Evolutionary conservation across 2,888 invertebrate genomes (phyloP).

Genomic region (Apamea sordens): DNA sequence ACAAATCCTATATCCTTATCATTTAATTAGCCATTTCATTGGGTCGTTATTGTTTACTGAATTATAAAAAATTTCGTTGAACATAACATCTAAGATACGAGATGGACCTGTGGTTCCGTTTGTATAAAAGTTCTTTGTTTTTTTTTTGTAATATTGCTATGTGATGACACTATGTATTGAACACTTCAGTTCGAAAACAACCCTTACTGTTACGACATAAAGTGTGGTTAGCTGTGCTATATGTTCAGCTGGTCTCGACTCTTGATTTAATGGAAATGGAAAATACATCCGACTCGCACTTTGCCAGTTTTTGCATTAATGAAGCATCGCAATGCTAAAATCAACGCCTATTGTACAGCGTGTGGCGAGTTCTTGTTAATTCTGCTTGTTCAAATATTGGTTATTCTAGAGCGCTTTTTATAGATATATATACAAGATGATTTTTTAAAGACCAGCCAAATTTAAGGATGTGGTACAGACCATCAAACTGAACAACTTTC

Average conservation of each 20-base stretch:
- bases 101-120: neutral
- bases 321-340: neutral
- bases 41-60: conserved; percentile 26
- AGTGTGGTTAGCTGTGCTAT: neutral
- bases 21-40: conserved; percentile 15
- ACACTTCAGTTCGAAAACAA: neutral
- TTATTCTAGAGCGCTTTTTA: neutral
- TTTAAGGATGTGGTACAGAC: no score
- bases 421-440: no score
- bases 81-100: neutral
- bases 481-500: no score
- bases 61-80: neutral
- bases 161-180: neutral
- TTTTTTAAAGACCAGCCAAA: no score
- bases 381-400: no score
- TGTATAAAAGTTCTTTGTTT: neutral
- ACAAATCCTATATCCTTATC: conserved; percentile 29
- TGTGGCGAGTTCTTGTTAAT: neutral
- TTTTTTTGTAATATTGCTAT: neutral
- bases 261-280: neutral
- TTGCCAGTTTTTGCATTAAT: neutral
- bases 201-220: neutral
- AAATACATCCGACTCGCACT: neutral
- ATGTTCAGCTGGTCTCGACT: neutral
- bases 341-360: neutral